A percentile compares a stretch with the other conserved stretches of the same genome.
phyloP scores from a whole-genome alignment of 2,888 invertebrate species.

The Cerastoderma edule region DNA sequence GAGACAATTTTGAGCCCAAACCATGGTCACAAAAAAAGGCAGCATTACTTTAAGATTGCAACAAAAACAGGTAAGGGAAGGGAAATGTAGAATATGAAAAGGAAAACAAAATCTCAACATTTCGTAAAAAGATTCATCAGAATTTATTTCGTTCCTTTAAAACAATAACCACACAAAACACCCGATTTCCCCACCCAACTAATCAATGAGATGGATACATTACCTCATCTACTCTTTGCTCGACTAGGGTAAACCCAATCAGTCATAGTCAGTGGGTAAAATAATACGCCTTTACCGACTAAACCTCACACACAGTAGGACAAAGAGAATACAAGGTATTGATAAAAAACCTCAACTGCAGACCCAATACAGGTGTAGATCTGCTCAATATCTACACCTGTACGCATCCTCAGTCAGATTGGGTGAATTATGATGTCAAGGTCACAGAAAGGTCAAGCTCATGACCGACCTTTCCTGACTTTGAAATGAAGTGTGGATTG shows the following conservation, averaged over 20 bases:
- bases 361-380: conserved; percentile 30
- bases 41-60: too few species aligned
- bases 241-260: conserved; percentile 3
- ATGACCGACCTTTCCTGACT: too few species aligned
- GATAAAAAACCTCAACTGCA: conserved; percentile 43
- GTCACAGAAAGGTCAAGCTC: not conserved
- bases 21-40: too few species aligned
- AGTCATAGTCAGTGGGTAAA: conserved; percentile 2
- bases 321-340: conserved; percentile 5
- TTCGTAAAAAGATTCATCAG: too few species aligned
- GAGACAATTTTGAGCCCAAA: too few species aligned
- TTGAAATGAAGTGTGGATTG: too few species aligned
- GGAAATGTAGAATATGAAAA: too few species aligned
- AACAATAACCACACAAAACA: too few species aligned
- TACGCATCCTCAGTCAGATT: conserved; percentile 36
- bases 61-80: too few species aligned
- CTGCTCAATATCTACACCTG: conserved; percentile 52
- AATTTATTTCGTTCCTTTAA: too few species aligned
- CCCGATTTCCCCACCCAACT: too few species aligned
- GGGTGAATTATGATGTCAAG: conserved; percentile 51
- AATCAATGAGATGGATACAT: conserved; percentile 17
- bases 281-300: not conserved
- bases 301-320: conserved; percentile 8
- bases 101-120: too few species aligned
- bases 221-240: not conserved